phyloP scores from a whole-genome alignment of 1,140 invertebrate genomes.

The Atopsyche davidsoni region DNA sequence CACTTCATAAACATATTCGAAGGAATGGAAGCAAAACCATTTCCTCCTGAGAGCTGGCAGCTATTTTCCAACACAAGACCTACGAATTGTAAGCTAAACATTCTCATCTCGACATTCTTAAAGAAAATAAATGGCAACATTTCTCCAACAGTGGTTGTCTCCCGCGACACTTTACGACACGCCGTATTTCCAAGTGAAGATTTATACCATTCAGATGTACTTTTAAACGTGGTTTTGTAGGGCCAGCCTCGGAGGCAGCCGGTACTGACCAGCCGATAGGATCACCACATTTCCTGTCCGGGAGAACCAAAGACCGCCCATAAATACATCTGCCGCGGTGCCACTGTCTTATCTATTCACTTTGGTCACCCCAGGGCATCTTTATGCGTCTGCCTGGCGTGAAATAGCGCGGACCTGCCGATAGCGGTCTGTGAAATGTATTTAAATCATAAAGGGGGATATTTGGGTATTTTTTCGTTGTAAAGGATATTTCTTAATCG shows the following conservation, averaged over 20 bases:
- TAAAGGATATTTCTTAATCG: neutral
- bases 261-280: conserved; percentile 36
- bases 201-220: conserved; percentile 9
- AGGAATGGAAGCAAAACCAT: no score
- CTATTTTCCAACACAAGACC: no score
- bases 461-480: neutral
- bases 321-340: conserved; percentile 28
- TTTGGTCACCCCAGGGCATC: conserved; percentile 15
- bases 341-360: conserved; percentile 29
- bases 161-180: no score
- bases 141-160: no score
- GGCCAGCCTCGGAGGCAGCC: conserved; percentile 12
- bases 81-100: no score
- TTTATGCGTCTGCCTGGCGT: conserved; percentile 11
- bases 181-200: conserved; percentile 13
- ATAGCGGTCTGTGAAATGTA: no score
- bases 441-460: no score
- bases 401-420: neutral
- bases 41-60: no score
- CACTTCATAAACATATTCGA: no score
- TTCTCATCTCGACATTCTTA: no score
- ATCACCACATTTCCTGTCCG: conserved; percentile 49
- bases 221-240: conserved; percentile 7
- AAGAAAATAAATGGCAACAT: no score
- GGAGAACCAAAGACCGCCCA: conserved; percentile 30